Base-by-base conservation (phyloP, 2,888 invertebrate genomes). In the Xestoiulus laeticollis region DNA sequence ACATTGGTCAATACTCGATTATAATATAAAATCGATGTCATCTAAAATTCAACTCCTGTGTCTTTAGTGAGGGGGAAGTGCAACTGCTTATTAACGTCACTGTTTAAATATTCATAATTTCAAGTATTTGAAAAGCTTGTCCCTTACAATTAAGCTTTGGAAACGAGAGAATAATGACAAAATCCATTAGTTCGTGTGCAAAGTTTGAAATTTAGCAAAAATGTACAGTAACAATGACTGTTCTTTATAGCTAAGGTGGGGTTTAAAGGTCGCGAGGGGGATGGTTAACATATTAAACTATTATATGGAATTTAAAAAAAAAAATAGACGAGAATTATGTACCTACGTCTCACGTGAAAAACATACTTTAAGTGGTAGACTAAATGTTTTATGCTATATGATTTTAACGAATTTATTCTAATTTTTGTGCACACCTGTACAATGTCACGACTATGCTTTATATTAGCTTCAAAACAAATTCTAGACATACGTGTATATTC, bases 41-140 rank as follows among this genome's bases (percentile, higher is more conserved):
- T 78, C 78, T 78, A 78, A 78, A 78, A 78, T 78, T 30, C 78
- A 78, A 78, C 78, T 78, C 78, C 78, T 78, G 14, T 78, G 78
- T 78, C 78, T 78, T 78, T 78, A 78, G 78, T 26, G 26, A 78
- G 78, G 26, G 78, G 78, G 78, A 78, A 78, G 78, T 78, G 78
- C 30, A 78, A 78, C 78, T 78, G 78, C 78, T 78, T 78, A 78
- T 78, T 78, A 78, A 30, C 78, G 12, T 12, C 14, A 14, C 78
- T 14, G 78, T 78, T 78, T 78, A 78, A 78, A 78, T 78, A 78
- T 78, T 78, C 78, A 78, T 78, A 78, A 78, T 78, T 78, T 78
- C 30, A 78, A 78, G 78, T 78, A 78, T 78, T 78, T 78, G 78
- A 30, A 78, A 78, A 78, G 78, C 30, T 12, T 78, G 78, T 30